Conservation (phyloP, 2,797 vertebrate species). For the Clarias laeviceps region DNA sequence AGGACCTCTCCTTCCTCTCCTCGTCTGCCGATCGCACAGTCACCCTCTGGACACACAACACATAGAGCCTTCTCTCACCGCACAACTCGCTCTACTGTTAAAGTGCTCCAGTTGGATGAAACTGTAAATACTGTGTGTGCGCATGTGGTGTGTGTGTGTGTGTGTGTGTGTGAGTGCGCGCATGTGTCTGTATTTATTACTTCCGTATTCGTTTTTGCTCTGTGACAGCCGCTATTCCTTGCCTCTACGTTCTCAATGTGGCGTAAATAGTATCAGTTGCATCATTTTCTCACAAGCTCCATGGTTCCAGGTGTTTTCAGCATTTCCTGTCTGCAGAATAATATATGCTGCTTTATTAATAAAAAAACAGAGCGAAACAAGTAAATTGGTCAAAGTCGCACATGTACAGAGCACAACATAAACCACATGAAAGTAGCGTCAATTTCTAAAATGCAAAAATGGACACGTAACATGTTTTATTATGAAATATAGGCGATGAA, state of each 20-base stretch:
- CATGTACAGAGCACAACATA: not conserved
- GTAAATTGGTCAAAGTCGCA: not conserved
- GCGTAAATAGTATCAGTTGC: conserved; percentile 9
- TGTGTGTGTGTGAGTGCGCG: not conserved
- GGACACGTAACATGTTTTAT: not conserved
- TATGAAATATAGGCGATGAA: not conserved
- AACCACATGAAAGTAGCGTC: not conserved
- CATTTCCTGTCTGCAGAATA: not conserved
- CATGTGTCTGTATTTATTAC: conserved; percentile 31
- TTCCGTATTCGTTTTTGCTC: conserved; percentile 1
- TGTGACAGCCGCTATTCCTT: conserved; percentile 16
- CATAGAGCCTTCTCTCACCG: conserved; percentile 64
- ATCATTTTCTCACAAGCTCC: not conserved
- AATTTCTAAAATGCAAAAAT: not conserved
- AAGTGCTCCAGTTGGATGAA: conserved; percentile 1
- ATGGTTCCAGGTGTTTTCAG: not conserved
- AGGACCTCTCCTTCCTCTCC: conserved; percentile 95
- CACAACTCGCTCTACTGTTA: conserved; percentile 16
- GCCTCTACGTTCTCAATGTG: conserved; percentile 8
- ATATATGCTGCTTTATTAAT: not conserved
- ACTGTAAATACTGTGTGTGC: conserved; percentile 27
- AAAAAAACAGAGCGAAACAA: not conserved
- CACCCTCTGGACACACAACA: conserved; percentile 94
- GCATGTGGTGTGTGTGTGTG: conserved; percentile 1
- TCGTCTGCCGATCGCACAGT: conserved; percentile 98